Base-by-base conservation (phyloP, 1,140 invertebrate genomes). In the Drosophila auraria region DNA sequence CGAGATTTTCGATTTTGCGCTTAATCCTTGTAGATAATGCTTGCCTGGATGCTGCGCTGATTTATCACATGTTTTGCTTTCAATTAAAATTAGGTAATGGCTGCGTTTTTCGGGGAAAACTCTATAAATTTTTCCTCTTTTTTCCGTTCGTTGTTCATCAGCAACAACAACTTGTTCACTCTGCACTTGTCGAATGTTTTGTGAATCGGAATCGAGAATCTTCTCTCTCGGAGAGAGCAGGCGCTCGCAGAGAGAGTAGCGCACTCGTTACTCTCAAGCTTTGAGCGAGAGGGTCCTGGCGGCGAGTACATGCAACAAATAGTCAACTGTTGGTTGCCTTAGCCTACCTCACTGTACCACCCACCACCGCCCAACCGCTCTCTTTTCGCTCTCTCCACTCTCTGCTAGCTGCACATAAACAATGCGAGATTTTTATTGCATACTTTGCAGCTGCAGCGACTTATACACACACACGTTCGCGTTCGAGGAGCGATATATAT, bases 141-240 rank as follows among this genome's bases (percentile, higher is more conserved):
- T 64, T 69, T 71, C 90, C 87, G 83, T 76, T 91, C 87, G 87
- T 75, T 91, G 87, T 78, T 83, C 86, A 72, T 91, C 73, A 83
- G 78, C 86, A 89, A 90, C 86, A 90, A 90, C 86, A 90, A 90
- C 84, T 89, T 89, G 84, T 89, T 89, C 84, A 90, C 86, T 89
- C 84, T 89, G 84, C 86, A 90, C 86, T 90, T 90, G 86, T 90
- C 86, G 86, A 90, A 90, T 90, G 86, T 90, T 90, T 86, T 89
- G 78, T 87, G 84, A 87, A 87, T 83, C 77, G 77, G 66, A 87
- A 62, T 53, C 64, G 74, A 49, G 33, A 49, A 38, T 6, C 42
- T 27, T 27, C 59, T 42, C 56, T 58, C 56, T 4, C 6, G 15
- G n/a, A 30, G 60, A 62, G 77, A 61, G 58, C 5, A n/a, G 8